Evolutionary conservation across 1,140 invertebrate species (phyloP).

Genomic region (Drosophila chauvacae): DNA sequence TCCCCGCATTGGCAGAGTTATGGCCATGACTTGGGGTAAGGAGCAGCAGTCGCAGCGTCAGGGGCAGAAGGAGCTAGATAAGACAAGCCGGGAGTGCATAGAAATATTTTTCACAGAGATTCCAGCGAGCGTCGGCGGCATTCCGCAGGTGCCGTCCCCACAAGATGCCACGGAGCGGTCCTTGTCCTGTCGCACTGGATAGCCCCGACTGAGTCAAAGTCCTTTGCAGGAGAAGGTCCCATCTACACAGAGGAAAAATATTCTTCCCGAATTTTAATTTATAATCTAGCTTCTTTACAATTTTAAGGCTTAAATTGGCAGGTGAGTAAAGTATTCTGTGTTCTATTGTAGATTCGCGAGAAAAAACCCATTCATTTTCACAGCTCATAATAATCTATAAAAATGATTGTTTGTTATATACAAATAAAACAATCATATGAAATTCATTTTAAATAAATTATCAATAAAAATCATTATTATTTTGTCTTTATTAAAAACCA

Average conservation of each 20-base stretch:
- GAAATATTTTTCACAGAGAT: conserved; percentile 79
- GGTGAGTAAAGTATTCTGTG: no score
- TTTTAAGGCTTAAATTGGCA: no score
- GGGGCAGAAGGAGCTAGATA: conserved; percentile 25
- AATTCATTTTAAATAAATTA: not conserved
- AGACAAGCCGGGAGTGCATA: conserved; percentile 45
- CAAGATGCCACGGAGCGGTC: conserved; percentile 36
- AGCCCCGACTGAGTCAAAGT: conserved; percentile 36
- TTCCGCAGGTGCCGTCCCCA: conserved; percentile 74
- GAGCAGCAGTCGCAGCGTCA: not conserved
- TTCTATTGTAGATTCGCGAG: no score
- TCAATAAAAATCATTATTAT: not conserved
- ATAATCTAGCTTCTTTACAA: not conserved
- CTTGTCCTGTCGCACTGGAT: conserved; percentile 21
- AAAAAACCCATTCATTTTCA: not conserved
- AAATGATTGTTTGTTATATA: not conserved
- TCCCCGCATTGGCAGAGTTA: conserved; percentile 57
- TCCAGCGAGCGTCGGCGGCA: conserved; percentile 65
- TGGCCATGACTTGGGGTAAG: conserved; percentile 51
- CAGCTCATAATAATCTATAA: not conserved
- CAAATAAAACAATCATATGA: not conserved
- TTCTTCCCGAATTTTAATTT: not conserved
- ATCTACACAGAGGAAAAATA: conserved; percentile 9
- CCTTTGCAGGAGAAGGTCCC: conserved; percentile 12
- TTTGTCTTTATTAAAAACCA: not conserved